Evolutionary conservation across 2,888 invertebrate species (phyloP).

Genomic region (Anagyrus pseudococci): DNA sequence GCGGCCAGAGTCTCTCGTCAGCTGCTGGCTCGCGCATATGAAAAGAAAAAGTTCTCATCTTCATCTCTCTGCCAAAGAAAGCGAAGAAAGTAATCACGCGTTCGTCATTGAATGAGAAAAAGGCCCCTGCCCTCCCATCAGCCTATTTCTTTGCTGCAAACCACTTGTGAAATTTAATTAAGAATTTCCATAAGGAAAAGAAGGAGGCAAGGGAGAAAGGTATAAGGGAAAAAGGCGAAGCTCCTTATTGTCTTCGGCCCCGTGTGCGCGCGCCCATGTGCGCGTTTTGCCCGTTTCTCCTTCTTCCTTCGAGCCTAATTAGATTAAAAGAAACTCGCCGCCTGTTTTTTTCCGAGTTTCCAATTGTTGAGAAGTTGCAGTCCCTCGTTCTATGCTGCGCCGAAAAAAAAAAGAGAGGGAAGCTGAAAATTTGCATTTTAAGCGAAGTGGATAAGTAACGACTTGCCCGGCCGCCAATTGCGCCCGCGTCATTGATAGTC

Average conservation of each 20-base stretch:
- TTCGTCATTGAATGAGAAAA: not conserved
- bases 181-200: slow-evolving; percentile 47
- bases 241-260: slow-evolving; percentile 38
- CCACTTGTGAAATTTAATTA: slow-evolving; percentile 53
- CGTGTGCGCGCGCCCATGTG: slow-evolving; percentile 42
- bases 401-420: not conserved
- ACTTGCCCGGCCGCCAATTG: not conserved
- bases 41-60: no score
- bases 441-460: slow-evolving; percentile 29
- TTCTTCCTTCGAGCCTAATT: slow-evolving; percentile 48
- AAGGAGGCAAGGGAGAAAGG: not conserved
- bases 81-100: not conserved
- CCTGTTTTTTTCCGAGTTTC: slow-evolving; percentile 13
- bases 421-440: slow-evolving; percentile 46
- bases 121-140: not conserved
- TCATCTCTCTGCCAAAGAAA: no score
- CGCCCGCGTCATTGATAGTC: not conserved
- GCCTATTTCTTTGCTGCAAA: not conserved
- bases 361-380: slow-evolving; percentile 40
- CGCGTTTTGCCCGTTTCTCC: no score
- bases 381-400: slow-evolving; percentile 39
- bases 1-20: no score
- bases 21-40: no score
- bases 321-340: slow-evolving; percentile 54
- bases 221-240: not conserved